These are phyloP conservation scores for Cryptotermes secundus DNA, from an alignment of 1,140 invertebrate species.

Conservation along the genomic window DNA sequence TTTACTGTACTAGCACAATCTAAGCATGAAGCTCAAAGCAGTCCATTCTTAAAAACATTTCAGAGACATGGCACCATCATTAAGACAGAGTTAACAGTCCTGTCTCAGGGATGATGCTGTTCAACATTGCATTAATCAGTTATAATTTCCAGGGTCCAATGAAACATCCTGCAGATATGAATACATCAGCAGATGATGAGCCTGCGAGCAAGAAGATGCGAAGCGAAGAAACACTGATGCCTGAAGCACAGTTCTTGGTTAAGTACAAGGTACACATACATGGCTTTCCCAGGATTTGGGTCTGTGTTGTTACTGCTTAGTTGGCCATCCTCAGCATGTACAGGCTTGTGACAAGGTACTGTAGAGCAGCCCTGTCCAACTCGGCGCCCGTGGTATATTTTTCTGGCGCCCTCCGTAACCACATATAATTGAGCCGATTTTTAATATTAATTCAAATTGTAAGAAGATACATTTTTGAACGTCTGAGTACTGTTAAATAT, in stretches of 20 bases:
- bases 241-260: constrained; percentile 80
- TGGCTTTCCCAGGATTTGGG: too few species aligned
- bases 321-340: too few species aligned
- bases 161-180: constrained; percentile 52
- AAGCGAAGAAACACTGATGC: constrained; percentile 89
- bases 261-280: constrained; percentile 53
- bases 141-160: constrained; percentile 41
- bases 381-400: neutral
- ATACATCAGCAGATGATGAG: constrained; percentile 66
- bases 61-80: too few species aligned
- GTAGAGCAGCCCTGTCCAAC: too few species aligned
- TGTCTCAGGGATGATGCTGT: too few species aligned
- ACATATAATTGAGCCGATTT: neutral
- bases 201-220: constrained; percentile 84
- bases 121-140: too few species aligned
- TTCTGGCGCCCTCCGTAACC: constrained; percentile 8
- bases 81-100: too few species aligned
- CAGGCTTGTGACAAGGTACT: too few species aligned
- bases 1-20: too few species aligned
- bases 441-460: neutral
- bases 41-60: too few species aligned
- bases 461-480: constrained; percentile 48
- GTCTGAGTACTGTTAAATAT: constrained; percentile 75
- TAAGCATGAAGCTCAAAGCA: too few species aligned
- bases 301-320: too few species aligned